Conservation (phyloP, 2,797 vertebrate genomes). For the Syndactyla subalaris region DNA sequence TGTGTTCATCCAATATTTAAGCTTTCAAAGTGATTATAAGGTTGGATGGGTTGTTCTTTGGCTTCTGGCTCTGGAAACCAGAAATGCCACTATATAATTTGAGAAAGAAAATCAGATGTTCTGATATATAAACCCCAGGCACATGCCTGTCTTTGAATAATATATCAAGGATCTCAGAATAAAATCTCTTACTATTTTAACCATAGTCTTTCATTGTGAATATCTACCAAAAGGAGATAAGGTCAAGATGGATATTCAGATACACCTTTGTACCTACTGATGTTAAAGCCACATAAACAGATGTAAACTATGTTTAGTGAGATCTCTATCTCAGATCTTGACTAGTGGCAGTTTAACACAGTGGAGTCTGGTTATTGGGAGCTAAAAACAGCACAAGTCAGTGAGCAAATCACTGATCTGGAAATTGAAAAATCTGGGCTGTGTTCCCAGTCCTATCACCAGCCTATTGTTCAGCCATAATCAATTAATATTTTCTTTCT, state of each 20-base stretch:
- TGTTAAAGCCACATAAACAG: neutral
- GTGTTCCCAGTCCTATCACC: neutral
- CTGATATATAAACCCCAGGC: neutral
- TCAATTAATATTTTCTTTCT: neutral
- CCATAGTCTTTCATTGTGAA: neutral
- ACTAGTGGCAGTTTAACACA: neutral
- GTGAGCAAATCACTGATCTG: neutral
- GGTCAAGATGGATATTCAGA: neutral
- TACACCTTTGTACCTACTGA: neutral
- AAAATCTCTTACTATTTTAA: slow-evolving; percentile 36
- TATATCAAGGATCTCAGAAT: neutral
- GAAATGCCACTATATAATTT: neutral
- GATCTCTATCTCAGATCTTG: neutral
- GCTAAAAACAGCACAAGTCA: neutral
- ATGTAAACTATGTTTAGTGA: neutral
- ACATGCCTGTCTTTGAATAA: slow-evolving; percentile 7
- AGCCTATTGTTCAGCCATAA: neutral
- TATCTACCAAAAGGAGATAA: neutral
- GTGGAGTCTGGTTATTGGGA: neutral
- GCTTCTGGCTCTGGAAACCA: slow-evolving; percentile 7
- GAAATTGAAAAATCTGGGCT: neutral
- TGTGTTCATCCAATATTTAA: slow-evolving; percentile 40
- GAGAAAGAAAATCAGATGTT: slow-evolving; percentile 18
- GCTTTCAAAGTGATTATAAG: slow-evolving; percentile 33
- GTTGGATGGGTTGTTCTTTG: neutral